Evolutionary conservation across 1,140 invertebrate species (phyloP).

Genomic region (Lepidurus couesii): DNA sequence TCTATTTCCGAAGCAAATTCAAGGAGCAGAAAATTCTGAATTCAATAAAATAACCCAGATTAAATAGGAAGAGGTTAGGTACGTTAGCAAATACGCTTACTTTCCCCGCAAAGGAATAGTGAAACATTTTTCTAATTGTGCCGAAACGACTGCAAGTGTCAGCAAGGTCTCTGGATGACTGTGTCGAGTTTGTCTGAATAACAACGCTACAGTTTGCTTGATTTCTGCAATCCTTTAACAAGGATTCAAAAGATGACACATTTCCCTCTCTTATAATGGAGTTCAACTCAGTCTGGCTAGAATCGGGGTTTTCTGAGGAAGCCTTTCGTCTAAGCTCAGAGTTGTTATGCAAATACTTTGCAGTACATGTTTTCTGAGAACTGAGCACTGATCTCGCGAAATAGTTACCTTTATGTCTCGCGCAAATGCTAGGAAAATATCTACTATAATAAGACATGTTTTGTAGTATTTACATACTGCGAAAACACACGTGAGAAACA

Average conservation of each 20-base stretch:
- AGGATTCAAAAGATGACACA: slow-evolving; percentile 41
- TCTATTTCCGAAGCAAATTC: slow-evolving; percentile 41
- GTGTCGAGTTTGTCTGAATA: slow-evolving; percentile 42
- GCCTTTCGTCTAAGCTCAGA: neutral
- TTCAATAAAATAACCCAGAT: slow-evolving; percentile 23
- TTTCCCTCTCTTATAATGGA: neutral
- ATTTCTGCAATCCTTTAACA: slow-evolving; percentile 45
- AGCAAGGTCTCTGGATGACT: slow-evolving; percentile 40
- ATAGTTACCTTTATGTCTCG: neutral
- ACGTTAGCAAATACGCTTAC: slow-evolving; percentile 34
- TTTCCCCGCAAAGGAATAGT: slow-evolving; percentile 39
- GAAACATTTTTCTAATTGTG: slow-evolving; percentile 39
- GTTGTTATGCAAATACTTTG: neutral
- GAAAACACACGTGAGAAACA: neutral
- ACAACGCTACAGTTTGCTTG: slow-evolving; percentile 54
- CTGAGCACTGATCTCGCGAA: neutral
- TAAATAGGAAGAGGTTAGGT: slow-evolving; percentile 27
- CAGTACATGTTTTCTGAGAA: neutral
- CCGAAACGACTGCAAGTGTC: slow-evolving; percentile 41
- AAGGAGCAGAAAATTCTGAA: slow-evolving; percentile 43
- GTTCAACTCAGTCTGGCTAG: no score
- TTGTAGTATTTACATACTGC: neutral
- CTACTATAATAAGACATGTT: neutral
- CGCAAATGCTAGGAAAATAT: neutral
- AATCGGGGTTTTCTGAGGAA: neutral